phyloP scores from a whole-genome alignment of 2,113 vertebrate species.

The Corydoras maculifer region DNA sequence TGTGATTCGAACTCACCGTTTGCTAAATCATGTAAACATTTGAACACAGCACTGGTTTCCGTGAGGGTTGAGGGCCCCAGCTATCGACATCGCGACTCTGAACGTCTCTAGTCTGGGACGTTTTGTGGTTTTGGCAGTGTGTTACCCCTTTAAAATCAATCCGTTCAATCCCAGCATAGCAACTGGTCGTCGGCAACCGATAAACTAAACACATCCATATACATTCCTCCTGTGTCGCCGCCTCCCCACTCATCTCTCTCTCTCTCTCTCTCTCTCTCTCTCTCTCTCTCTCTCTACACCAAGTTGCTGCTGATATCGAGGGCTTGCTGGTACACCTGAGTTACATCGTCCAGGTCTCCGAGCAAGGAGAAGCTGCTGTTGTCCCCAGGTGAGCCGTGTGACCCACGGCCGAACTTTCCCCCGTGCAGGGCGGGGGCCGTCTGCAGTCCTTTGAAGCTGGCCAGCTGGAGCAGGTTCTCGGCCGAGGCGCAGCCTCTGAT shows the following conservation, averaged over 20 bases:
- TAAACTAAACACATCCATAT: slow-evolving; percentile 40
- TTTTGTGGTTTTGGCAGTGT: slow-evolving; percentile 35
- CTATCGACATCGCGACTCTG: slow-evolving; percentile 41
- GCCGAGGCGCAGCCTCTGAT: slow-evolving; percentile 91
- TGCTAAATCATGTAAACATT: slow-evolving; percentile 72
- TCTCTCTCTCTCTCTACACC: slow-evolving; percentile 57
- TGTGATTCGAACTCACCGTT: slow-evolving; percentile 66
- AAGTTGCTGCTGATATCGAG: slow-evolving; percentile 83
- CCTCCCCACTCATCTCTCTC: slow-evolving; percentile 2
- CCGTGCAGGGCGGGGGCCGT: slow-evolving; percentile 75
- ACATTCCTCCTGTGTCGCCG: slow-evolving; percentile 1
- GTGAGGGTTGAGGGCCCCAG: slow-evolving; percentile 50
- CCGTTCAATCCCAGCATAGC: slow-evolving; percentile 60
- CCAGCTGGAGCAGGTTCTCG: slow-evolving; percentile 89
- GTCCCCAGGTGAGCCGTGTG: slow-evolving; percentile 73
- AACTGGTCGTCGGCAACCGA: slow-evolving; percentile 63
- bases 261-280: slow-evolving; percentile 15
- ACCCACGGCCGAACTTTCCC: slow-evolving; percentile 73
- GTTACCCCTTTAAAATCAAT: slow-evolving; percentile 44
- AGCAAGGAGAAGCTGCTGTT: slow-evolving; percentile 93
- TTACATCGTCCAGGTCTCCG: slow-evolving; percentile 85
- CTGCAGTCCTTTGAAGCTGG: slow-evolving; percentile 81
- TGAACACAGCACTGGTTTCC: slow-evolving; percentile 60
- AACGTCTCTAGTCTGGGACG: slow-evolving; percentile 18
- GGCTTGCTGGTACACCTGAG: slow-evolving; percentile 87